A percentile compares a stretch with the other conserved stretches of the same genome.
Conservation (phyloP, 2,113 vertebrate species). For the Corythornis vintsioides region DNA sequence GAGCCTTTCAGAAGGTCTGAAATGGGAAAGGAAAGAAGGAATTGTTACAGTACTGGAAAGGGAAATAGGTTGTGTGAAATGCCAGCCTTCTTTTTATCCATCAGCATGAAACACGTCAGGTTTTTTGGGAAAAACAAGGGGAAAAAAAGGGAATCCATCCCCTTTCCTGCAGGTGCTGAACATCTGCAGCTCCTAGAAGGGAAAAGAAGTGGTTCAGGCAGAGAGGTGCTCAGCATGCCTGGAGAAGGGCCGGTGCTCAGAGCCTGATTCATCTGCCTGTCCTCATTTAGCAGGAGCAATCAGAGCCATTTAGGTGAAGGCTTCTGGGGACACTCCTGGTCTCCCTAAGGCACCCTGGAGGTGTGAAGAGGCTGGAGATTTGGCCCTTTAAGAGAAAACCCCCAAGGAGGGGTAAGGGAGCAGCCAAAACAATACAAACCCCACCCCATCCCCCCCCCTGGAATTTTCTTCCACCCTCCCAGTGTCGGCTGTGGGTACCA, state of each 20-base stretch:
- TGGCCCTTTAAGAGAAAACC: not conserved
- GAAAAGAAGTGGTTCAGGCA: not conserved
- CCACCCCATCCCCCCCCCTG: not conserved
- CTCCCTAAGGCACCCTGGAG: not conserved
- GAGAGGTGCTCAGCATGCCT: not conserved
- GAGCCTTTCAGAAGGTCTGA: not conserved
- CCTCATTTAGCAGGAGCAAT: not conserved
- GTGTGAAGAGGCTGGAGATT: fast-evolving
- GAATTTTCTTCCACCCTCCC: not conserved
- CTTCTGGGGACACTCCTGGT: not conserved
- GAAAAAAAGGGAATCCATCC: not conserved
- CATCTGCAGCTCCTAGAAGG: not conserved
- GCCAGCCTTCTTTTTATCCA: not conserved
- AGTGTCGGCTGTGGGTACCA: too few relatives aligned
- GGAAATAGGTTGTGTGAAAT: not conserved
- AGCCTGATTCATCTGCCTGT: not conserved
- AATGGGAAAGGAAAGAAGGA: not conserved
- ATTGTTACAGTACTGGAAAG: not conserved
- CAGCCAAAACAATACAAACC: not conserved
- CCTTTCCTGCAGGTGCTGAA: not conserved
- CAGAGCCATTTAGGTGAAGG: not conserved
- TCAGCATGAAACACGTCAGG: not conserved
- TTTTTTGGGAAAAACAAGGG: fast-evolving
- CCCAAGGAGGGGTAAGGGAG: not conserved
- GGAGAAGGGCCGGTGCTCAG: not conserved